A percentile compares a stretch with the other conserved stretches of the same genome.
These are phyloP conservation scores for Anthophora plumipes DNA, from an alignment of 2,888 invertebrate species.

Conservation along the genomic window DNA sequence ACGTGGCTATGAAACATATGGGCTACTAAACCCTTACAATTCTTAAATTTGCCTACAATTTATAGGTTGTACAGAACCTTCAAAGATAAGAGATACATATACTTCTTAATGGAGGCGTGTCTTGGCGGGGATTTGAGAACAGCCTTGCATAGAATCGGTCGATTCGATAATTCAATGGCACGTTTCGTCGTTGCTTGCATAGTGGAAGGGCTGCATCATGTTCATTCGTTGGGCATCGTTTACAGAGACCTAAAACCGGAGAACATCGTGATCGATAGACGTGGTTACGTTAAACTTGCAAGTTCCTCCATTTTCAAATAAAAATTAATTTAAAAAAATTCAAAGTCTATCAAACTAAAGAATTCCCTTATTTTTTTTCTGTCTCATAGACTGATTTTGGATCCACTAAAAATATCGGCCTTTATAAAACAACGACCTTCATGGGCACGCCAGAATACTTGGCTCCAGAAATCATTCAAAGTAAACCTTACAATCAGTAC, in stretches of 20 bases:
- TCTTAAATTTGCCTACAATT: no score
- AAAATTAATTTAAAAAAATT: not conserved
- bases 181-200: constrained; percentile 95
- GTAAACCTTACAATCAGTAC: constrained; percentile 90
- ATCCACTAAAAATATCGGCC: constrained; percentile 92
- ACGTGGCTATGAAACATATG: no score
- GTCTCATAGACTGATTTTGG: constrained; percentile 92
- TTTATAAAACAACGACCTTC: constrained; percentile 96
- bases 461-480: constrained; percentile 95
- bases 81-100: constrained; percentile 95
- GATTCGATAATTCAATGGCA: constrained; percentile 92
- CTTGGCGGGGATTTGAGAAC: constrained; percentile 98
- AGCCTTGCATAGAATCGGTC: constrained; percentile 91
- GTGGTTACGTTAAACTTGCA: constrained; percentile 95
- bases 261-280: constrained; percentile 92
- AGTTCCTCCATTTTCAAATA: constrained; percentile 28
- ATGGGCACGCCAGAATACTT: constrained; percentile 97
- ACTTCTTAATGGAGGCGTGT: constrained; percentile 97
- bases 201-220: constrained; percentile 94
- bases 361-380: not conserved
- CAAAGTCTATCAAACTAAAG: no score
- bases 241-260: constrained; percentile 97
- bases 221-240: constrained; percentile 93
- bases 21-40: no score
- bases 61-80: constrained; percentile 93